These are phyloP conservation scores for Peribatodes rhomboidaria DNA, from an alignment of 2,888 invertebrate species.

Conservation along the genomic window DNA sequence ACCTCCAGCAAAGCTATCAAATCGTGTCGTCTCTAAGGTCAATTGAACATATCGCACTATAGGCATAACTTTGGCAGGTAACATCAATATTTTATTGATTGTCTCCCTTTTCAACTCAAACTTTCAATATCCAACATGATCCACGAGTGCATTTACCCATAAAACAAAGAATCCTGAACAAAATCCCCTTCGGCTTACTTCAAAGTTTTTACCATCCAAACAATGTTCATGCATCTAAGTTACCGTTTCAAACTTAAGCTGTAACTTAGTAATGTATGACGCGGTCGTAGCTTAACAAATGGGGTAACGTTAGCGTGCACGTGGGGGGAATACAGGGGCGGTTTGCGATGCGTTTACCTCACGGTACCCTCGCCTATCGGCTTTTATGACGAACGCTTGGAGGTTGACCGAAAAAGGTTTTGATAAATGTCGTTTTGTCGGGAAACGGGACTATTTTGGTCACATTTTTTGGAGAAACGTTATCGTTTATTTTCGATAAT, in stretches of 20 bases:
- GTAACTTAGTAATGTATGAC: conserved; percentile 41
- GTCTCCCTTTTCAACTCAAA: background rate
- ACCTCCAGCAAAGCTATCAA: too few relatives aligned
- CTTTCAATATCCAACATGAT: conserved; percentile 9
- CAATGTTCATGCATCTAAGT: conserved; percentile 35
- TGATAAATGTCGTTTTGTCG: conserved; percentile 39
- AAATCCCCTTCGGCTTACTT: conserved; percentile 24
- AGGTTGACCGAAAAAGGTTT: conserved; percentile 45
- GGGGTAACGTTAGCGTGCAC: conserved; percentile 33
- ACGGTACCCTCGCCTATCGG: conserved; percentile 19
- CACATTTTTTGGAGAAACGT: conserved; percentile 32
- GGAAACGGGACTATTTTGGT: conserved; percentile 37
- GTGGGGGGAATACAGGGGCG: conserved; percentile 29
- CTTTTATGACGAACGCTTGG: conserved; percentile 44
- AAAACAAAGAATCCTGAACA: conserved; percentile 33
- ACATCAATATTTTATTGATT: conserved; percentile 12
- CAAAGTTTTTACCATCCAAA: conserved; percentile 24
- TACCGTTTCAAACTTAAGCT: conserved; percentile 33
- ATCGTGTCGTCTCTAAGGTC: too few relatives aligned
- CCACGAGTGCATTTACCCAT: conserved; percentile 27
- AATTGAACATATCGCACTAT: too few relatives aligned
- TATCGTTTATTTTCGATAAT: conserved; percentile 12
- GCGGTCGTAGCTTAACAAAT: conserved; percentile 44
- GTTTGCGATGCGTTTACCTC: conserved; percentile 19
- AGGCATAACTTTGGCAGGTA: background rate